A percentile compares a stretch with the other conserved stretches of the same genome.
Conservation (phyloP, 2,888 invertebrate genomes). For the Cheilosia variabilis region DNA sequence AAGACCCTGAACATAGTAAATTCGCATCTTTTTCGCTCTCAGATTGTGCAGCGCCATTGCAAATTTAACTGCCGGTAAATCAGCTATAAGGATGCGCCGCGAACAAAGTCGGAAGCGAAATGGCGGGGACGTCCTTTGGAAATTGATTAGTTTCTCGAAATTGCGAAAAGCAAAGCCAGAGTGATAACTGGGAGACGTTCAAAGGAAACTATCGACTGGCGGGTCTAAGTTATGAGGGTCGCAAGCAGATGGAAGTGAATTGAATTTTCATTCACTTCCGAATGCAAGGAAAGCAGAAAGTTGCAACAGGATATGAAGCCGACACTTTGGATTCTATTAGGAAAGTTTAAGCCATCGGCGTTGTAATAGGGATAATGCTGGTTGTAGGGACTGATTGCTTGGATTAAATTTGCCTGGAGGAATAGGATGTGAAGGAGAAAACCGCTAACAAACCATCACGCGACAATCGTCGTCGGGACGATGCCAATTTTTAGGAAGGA, state of each 20-base stretch:
- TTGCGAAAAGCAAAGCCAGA: slow-evolving; percentile 21
- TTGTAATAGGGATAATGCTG: too few species aligned
- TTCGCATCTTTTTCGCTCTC: neutral
- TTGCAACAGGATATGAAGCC: slow-evolving; percentile 4
- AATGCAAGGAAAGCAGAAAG: neutral
- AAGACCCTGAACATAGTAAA: neutral
- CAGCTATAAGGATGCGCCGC: slow-evolving; percentile 30
- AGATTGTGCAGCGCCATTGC: slow-evolving; percentile 1
- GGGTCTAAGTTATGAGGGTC: slow-evolving; percentile 23
- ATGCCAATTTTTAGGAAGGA: too few species aligned
- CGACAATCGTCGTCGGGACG: too few species aligned
- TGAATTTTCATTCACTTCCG: slow-evolving; percentile 8
- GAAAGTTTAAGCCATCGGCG: neutral
- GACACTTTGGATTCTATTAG: neutral
- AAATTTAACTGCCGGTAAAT: neutral
- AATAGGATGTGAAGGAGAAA: neutral
- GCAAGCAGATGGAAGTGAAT: slow-evolving; percentile 12
- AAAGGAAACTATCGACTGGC: neutral
- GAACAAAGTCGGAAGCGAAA: slow-evolving; percentile 47
- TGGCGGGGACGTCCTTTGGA: slow-evolving; percentile 60
- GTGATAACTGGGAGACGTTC: neutral
- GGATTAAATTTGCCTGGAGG: neutral
- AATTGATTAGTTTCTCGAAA: slow-evolving; percentile 58
- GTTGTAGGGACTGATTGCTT: neutral
- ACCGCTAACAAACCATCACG: too few species aligned